These are phyloP conservation scores for Eupithecia subfuscata DNA, from an alignment of 2,888 invertebrate species.

Conservation along the genomic window DNA sequence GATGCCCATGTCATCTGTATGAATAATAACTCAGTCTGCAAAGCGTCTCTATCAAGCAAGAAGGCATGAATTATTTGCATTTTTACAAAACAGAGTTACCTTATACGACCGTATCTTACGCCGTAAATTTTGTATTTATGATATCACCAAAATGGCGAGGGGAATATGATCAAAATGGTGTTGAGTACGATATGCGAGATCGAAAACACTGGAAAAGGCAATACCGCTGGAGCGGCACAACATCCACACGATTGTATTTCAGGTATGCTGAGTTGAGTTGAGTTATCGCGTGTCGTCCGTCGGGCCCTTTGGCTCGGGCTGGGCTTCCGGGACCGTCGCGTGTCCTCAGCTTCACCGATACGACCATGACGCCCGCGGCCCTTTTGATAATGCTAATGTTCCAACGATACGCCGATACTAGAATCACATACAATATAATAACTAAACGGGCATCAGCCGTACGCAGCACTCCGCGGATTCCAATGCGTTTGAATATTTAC, in stretches of 20 bases:
- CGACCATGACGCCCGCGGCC: constrained; percentile 77
- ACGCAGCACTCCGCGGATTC: constrained; percentile 62
- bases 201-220: constrained; percentile 58
- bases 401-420: constrained; percentile 72
- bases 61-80: constrained; percentile 35
- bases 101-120: constrained; percentile 24
- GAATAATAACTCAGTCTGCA: constrained; percentile 39
- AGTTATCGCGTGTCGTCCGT: constrained; percentile 75
- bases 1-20: constrained; percentile 42
- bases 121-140: constrained; percentile 41
- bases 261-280: constrained; percentile 75
- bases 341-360: constrained; percentile 75
- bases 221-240: constrained; percentile 62
- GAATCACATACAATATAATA: constrained; percentile 72
- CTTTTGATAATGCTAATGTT: constrained; percentile 82
- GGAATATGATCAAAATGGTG: constrained; percentile 48
- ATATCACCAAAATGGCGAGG: constrained; percentile 35
- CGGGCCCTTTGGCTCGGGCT: constrained; percentile 77
- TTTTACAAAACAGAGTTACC: constrained; percentile 28
- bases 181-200: constrained; percentile 49
- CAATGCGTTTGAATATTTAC: constrained; percentile 62
- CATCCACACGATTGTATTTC: constrained; percentile 76
- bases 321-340: constrained; percentile 76
- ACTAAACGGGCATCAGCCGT: constrained; percentile 72
- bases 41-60: constrained; percentile 35